Percentiles rank a stretch among this genome's conserved stretches.
phyloP scores from a whole-genome alignment of 2,888 invertebrate genomes.

The Acanthosepion esculentum region DNA sequence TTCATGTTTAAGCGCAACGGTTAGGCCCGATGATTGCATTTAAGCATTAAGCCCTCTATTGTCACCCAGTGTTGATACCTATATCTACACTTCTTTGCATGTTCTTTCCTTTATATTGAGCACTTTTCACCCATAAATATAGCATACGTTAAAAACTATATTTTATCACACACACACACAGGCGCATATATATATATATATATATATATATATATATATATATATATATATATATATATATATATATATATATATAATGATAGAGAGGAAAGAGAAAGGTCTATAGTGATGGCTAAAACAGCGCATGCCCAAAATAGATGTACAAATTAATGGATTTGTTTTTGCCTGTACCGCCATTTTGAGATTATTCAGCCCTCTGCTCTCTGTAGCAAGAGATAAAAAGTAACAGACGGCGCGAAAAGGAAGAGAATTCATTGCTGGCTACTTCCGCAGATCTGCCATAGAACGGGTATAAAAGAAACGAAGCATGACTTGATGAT shows the following conservation, averaged over 20 bases:
- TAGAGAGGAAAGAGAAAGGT: neutral
- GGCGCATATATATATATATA: neutral
- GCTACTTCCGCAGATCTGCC: conserved; percentile 16
- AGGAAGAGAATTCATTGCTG: neutral
- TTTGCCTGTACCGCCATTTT: neutral
- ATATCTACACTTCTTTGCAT: too few relatives aligned
- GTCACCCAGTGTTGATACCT: too few relatives aligned
- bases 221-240: neutral
- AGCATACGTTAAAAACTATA: too few relatives aligned
- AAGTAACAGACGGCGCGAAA: neutral
- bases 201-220: neutral
- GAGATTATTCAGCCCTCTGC: neutral
- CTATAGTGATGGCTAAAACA: neutral
- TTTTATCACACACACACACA: too few relatives aligned
- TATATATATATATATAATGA: neutral
- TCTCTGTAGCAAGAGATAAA: neutral
- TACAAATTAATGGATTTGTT: neutral
- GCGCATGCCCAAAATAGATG: conserved; percentile 16
- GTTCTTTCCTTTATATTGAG: too few relatives aligned
- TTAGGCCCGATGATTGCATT: too few relatives aligned
- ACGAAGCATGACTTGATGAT: conserved; percentile 4
- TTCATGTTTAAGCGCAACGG: too few relatives aligned
- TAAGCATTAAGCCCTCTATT: too few relatives aligned
- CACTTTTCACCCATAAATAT: too few relatives aligned
- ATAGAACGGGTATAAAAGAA: neutral